Evolutionary conservation across 2,888 invertebrate genomes (phyloP).

Genomic region (Agrotis clavis): DNA sequence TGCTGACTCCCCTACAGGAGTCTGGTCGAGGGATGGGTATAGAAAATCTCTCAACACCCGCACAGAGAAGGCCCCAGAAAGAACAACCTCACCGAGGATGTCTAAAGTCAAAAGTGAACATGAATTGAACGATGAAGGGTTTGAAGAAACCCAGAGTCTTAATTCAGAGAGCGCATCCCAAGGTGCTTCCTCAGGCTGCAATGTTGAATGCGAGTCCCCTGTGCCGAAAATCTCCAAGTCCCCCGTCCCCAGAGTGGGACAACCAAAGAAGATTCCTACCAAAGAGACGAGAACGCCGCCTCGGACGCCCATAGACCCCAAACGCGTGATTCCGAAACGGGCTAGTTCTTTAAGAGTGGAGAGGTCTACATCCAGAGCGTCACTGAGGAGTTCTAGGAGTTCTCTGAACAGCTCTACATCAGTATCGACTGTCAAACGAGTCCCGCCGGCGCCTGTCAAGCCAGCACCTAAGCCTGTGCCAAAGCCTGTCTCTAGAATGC

Average conservation of each 20-base stretch:
- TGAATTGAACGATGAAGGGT: conserved; percentile 96
- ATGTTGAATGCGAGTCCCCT: conserved; percentile 92
- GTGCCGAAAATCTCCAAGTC: conserved; percentile 85
- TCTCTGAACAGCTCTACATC: conserved; percentile 96
- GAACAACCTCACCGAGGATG: conserved; percentile 86
- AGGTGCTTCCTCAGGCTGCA: conserved; percentile 95
- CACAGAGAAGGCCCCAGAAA: conserved; percentile 77
- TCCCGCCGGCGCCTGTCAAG: conserved; percentile 88
- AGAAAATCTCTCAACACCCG: conserved; percentile 81
- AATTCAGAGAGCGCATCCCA: conserved; percentile 97
- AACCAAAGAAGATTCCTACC: conserved; percentile 89
- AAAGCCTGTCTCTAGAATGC: conserved; percentile 81
- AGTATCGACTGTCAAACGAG: conserved; percentile 94
- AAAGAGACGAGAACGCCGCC: conserved; percentile 86
- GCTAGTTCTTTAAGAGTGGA: conserved; percentile 92
- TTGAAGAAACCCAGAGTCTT: conserved; percentile 97
- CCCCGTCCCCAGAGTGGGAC: conserved; percentile 71
- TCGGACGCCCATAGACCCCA: conserved; percentile 78
- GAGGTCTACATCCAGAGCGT: conserved; percentile 94
- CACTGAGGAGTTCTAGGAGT: conserved; percentile 95
- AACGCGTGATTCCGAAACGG: conserved; percentile 80
- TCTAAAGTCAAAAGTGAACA: conserved; percentile 92
- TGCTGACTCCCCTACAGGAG: conserved; percentile 91
- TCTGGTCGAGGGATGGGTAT: conserved; percentile 90
- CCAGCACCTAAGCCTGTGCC: conserved; percentile 88